phyloP scores from a whole-genome alignment of 2,113 vertebrate species.

The Motacilla alba region DNA sequence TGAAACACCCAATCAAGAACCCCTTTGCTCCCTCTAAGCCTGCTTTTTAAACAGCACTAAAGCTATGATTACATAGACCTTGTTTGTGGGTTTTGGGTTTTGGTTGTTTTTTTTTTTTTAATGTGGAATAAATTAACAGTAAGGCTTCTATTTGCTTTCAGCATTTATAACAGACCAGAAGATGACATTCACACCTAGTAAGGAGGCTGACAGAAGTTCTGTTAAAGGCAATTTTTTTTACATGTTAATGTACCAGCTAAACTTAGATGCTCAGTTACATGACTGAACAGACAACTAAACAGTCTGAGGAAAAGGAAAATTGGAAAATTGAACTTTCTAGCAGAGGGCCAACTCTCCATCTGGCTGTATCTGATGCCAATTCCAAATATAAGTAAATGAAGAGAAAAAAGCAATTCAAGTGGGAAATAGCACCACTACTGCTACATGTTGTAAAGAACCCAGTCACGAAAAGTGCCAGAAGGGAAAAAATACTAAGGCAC shows the following conservation, averaged over 20 bases:
- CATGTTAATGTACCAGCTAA: background rate
- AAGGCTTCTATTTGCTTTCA: background rate
- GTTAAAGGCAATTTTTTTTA: background rate
- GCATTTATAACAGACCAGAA: background rate
- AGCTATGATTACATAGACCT: background rate
- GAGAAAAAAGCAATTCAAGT: background rate
- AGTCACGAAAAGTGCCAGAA: background rate
- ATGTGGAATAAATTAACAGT: background rate
- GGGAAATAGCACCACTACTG: background rate
- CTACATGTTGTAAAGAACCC: background rate
- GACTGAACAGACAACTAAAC: background rate
- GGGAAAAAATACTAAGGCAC: background rate
- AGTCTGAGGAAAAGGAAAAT: background rate
- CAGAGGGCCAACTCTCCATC: slow-evolving; percentile 10
- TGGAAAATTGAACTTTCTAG: slow-evolving; percentile 8
- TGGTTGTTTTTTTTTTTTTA: background rate
- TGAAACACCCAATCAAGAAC: background rate
- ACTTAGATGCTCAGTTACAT: background rate
- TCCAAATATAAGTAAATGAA: slow-evolving; percentile 1
- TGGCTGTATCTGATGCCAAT: slow-evolving; percentile 6
- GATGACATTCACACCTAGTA: background rate
- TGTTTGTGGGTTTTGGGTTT: background rate
- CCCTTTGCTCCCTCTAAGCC: background rate
- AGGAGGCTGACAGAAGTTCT: slow-evolving; percentile 1
- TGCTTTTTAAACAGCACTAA: background rate